Conservation (phyloP, 1,140 invertebrate genomes). For the Neodiprion fabricii region DNA sequence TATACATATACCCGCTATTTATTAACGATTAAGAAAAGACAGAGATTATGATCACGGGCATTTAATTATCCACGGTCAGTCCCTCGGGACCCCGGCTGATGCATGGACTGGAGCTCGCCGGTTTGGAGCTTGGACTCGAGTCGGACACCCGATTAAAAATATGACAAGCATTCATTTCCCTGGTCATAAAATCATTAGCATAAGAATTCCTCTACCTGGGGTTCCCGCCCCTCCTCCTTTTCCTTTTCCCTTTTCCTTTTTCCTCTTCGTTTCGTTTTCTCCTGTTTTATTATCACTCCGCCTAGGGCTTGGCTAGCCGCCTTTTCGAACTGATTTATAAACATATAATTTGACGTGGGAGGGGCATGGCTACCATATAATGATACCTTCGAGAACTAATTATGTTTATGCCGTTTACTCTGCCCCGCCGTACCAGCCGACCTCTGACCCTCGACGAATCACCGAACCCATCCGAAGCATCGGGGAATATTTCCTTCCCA, state of each 20-base stretch:
- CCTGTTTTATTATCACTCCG: background rate
- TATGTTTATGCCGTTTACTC: slow-evolving; percentile 54
- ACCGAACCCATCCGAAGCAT: too few relatives aligned
- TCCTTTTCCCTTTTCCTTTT: slow-evolving; percentile 17
- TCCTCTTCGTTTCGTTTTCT: slow-evolving; percentile 13
- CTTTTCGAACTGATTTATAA: slow-evolving; percentile 61
- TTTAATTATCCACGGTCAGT: slow-evolving; percentile 2
- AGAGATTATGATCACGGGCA: background rate
- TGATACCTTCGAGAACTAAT: slow-evolving; percentile 61
- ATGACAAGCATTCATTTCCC: slow-evolving; percentile 64
- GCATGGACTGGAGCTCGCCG: background rate
- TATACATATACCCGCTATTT: too few relatives aligned
- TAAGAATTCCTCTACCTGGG: slow-evolving; percentile 63
- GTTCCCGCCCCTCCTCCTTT: slow-evolving; percentile 23
- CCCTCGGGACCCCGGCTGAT: background rate
- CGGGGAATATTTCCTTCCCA: too few relatives aligned
- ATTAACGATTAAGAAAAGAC: too few relatives aligned
- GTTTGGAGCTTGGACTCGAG: background rate
- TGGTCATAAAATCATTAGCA: slow-evolving; percentile 65
- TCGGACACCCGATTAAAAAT: slow-evolving; percentile 40
- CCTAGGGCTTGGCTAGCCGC: too few relatives aligned
- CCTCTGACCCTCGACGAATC: too few relatives aligned
- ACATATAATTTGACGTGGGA: slow-evolving; percentile 65
- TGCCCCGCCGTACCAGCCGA: too few relatives aligned
- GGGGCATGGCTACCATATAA: slow-evolving; percentile 63